phyloP scores from a whole-genome alignment of 1,140 invertebrate species.

The Bradysia coprophila region DNA sequence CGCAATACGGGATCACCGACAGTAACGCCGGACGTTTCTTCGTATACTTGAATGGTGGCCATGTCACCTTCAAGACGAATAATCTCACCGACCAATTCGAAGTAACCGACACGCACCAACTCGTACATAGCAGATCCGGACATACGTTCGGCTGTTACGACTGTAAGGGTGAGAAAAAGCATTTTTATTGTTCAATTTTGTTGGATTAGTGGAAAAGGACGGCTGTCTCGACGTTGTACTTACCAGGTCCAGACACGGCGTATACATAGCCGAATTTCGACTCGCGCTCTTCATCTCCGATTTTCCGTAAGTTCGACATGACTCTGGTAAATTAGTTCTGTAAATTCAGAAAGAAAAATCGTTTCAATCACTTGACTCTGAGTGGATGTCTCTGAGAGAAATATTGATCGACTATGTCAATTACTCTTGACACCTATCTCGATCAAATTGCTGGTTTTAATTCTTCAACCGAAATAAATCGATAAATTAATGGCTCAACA shows the following conservation, averaged over 20 bases:
- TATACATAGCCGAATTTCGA: constrained; percentile 85
- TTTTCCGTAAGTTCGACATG: constrained; percentile 44
- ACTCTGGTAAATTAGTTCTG: constrained; percentile 12
- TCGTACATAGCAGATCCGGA: constrained; percentile 99
- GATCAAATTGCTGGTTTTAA: too few species aligned
- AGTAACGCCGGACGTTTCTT: constrained; percentile 98
- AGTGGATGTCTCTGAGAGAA: too few species aligned
- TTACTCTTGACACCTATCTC: too few species aligned
- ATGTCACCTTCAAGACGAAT: constrained; percentile 98
- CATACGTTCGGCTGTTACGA: constrained; percentile 98
- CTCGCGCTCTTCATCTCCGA: constrained; percentile 74
- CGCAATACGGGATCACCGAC: constrained; percentile 97
- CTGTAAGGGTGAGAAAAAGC: constrained; percentile 36
- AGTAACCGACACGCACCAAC: constrained; percentile 94
- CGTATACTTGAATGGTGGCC: constrained; percentile 97
- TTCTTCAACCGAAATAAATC: too few species aligned
- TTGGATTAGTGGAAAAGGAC: not conserved
- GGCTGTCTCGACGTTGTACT: constrained; percentile 16
- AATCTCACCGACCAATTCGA: constrained; percentile 97
- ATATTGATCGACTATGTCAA: too few species aligned
- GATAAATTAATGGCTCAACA: too few species aligned
- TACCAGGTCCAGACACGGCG: constrained; percentile 93
- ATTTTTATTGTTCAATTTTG: not conserved
- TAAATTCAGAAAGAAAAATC: not conserved
- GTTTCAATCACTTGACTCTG: too few species aligned